These are phyloP conservation scores for Bombus waltoni DNA, from an alignment of 1,140 invertebrate genomes.

Conservation along the genomic window DNA sequence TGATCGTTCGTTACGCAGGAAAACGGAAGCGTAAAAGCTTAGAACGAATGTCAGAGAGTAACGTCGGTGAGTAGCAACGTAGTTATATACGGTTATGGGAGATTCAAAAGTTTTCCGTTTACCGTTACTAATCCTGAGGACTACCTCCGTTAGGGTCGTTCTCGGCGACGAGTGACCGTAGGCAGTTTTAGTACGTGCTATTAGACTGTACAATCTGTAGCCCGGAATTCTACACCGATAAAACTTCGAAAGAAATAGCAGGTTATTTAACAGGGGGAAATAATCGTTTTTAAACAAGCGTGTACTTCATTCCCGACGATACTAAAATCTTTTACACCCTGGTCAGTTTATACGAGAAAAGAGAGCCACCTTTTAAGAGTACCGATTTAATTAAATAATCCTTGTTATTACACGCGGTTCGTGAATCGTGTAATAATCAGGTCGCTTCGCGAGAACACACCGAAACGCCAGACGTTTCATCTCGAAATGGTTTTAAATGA, in stretches of 20 bases:
- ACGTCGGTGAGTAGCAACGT: background rate
- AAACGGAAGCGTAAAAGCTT: conserved; percentile 1
- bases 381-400: conserved; percentile 24
- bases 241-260: conserved; percentile 22
- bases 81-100: conserved; percentile 1
- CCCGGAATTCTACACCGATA: conserved; percentile 17
- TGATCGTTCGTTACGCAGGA: background rate
- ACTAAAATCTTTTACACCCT: background rate
- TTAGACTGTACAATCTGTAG: conserved; percentile 46
- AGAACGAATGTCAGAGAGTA: background rate
- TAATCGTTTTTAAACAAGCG: conserved; percentile 30
- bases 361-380: background rate
- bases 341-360: background rate
- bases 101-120: conserved; percentile 61
- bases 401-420: background rate
- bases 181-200: conserved; percentile 49
- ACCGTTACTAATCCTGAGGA: conserved; percentile 57
- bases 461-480: background rate
- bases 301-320: conserved; percentile 3
- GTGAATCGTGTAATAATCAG: background rate
- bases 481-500: conserved; percentile 49
- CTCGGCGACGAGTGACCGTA: conserved; percentile 41
- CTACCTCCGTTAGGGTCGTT: conserved; percentile 51
- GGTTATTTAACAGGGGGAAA: conserved; percentile 34
- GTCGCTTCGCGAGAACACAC: background rate